These are phyloP conservation scores for Parazoanthus swiftii DNA, from an alignment of 92 coral and sea anemone species.

Conservation along the genomic window DNA sequence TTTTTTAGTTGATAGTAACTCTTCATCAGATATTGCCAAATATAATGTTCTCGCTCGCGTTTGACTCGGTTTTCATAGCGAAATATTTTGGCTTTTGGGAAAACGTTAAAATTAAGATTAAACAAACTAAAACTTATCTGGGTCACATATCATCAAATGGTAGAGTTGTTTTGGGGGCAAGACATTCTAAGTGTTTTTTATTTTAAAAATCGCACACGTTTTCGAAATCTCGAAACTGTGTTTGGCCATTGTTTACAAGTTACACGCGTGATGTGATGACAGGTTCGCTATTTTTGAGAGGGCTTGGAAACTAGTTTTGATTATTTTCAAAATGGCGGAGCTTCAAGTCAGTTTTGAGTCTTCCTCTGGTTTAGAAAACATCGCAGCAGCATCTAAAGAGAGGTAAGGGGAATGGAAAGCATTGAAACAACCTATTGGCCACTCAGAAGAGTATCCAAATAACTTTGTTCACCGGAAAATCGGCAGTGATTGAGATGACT, in stretches of 20 bases:
- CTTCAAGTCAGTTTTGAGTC: conserved; percentile 56
- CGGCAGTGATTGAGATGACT: background rate
- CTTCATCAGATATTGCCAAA: background rate
- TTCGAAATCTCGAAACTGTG: conserved; percentile 2
- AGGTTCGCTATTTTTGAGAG: conserved; percentile 31
- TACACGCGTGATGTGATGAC: conserved; percentile 10
- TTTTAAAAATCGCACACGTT: background rate
- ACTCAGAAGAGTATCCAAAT: background rate
- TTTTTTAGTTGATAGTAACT: background rate
- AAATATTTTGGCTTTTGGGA: background rate
- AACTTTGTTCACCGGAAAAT: background rate
- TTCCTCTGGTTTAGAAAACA: conserved; percentile 76
- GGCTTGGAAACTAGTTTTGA: conserved; percentile 51
- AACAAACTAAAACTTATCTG: background rate
- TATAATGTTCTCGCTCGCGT: background rate
- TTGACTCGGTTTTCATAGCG: background rate
- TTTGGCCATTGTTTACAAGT: background rate
- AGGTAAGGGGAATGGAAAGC: conserved; percentile 49
- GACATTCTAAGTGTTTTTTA: no score
- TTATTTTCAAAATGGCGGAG: conserved; percentile 89
- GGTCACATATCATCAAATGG: background rate
- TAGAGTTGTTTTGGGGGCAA: background rate
- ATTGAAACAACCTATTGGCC: background rate
- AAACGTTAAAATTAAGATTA: background rate
- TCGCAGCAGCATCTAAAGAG: conserved; percentile 55